These are phyloP conservation scores for Phoxinus phoxinus DNA, from an alignment of 2,113 vertebrate species.

Conservation along the genomic window DNA sequence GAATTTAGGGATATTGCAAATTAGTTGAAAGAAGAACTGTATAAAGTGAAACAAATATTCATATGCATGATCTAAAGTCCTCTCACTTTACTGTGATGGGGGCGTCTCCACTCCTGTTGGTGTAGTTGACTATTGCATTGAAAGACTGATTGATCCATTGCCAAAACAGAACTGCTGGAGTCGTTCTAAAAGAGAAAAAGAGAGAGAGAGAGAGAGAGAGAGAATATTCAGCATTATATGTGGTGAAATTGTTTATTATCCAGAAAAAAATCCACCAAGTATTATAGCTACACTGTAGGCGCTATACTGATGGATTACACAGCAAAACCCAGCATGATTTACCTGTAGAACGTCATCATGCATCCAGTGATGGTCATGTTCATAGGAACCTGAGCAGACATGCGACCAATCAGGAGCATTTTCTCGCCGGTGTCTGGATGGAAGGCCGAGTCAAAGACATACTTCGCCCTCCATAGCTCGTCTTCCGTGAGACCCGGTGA, in stretches of 20 bases:
- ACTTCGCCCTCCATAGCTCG: constrained; percentile 95
- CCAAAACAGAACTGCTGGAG: constrained; percentile 95
- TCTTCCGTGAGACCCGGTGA: constrained; percentile 91
- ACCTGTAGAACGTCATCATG: constrained; percentile 99
- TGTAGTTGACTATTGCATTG: constrained; percentile 97
- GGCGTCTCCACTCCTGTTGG: constrained; percentile 94
- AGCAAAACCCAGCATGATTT: constrained; percentile 43
- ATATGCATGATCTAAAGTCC: background rate
- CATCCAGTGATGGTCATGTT: constrained; percentile 99
- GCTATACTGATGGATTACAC: background rate
- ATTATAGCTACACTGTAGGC: too few relatives aligned
- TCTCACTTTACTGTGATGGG: constrained; percentile 89
- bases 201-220: constrained; percentile 48
- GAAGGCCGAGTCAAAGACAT: constrained; percentile 95
- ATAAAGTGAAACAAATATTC: background rate
- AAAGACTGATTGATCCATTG: constrained; percentile 99
- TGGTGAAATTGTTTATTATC: background rate
- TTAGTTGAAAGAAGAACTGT: background rate
- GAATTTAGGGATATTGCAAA: constrained; percentile 44
- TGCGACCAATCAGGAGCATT: constrained; percentile 96
- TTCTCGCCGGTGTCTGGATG: constrained; percentile 98
- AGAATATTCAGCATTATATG: background rate
- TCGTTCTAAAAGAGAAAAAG: constrained; percentile 79
- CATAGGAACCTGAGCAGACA: constrained; percentile 98
- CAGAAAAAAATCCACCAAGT: background rate